phyloP scores from a whole-genome alignment of 1,140 invertebrate genomes.

The Cylas formicarius region DNA sequence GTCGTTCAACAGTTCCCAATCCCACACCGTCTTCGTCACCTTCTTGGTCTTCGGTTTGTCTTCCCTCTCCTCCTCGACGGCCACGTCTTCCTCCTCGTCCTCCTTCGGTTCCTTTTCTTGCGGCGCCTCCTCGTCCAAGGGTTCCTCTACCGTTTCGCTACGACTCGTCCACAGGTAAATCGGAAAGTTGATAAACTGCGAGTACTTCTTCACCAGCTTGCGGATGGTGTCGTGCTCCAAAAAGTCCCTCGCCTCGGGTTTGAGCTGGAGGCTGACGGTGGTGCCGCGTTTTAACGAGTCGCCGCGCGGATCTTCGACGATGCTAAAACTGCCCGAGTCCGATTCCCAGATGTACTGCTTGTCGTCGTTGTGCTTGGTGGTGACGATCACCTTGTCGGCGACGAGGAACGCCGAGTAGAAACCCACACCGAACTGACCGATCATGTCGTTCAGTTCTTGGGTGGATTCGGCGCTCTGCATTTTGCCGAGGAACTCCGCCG shows the following conservation, averaged over 20 bases:
- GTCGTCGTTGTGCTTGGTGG: slow-evolving; percentile 93
- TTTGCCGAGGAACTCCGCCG: slow-evolving; percentile 94
- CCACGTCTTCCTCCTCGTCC: slow-evolving; percentile 42
- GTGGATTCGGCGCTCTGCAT: slow-evolving; percentile 67
- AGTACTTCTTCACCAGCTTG: slow-evolving; percentile 93
- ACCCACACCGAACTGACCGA: slow-evolving; percentile 94
- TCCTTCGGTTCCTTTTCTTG: slow-evolving; percentile 35
- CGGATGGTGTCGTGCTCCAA: slow-evolving; percentile 87
- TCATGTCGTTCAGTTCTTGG: slow-evolving; percentile 76
- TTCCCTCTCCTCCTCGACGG: slow-evolving; percentile 63
- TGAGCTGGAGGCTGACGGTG: slow-evolving; percentile 72
- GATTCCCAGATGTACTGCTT: slow-evolving; percentile 98
- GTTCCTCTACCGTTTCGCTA: slow-evolving; percentile 81
- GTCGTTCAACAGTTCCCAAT: slow-evolving; percentile 95
- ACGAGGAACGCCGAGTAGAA: slow-evolving; percentile 97
- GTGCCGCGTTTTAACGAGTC: slow-evolving; percentile 35
- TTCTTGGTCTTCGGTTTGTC: slow-evolving; percentile 88
- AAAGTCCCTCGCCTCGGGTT: slow-evolving; percentile 95
- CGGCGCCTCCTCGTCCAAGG: slow-evolving; percentile 42
- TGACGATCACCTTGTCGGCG: slow-evolving; percentile 84
- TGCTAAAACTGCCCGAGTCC: slow-evolving; percentile 79
- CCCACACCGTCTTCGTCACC: slow-evolving; percentile 91
- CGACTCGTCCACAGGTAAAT: slow-evolving; percentile 96
- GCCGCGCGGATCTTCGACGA: slow-evolving; percentile 90
- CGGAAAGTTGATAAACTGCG: slow-evolving; percentile 99